Evolutionary conservation across 2,888 invertebrate genomes (phyloP), one percentile per base, ranked within the genome.

Genomic region (Leucophora obtusa): DNA sequence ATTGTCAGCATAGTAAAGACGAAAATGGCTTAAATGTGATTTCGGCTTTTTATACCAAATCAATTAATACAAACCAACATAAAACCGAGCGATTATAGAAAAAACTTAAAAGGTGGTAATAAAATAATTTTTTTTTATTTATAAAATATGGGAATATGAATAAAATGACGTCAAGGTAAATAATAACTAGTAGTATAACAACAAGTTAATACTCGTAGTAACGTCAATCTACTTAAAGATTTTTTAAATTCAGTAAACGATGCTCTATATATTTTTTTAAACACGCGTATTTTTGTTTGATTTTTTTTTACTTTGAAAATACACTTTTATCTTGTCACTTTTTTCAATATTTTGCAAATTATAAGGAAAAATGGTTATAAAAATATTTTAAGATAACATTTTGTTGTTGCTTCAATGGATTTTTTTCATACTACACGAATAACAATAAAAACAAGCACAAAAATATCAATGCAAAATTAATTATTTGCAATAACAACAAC

Each of bases 101-200:
- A 28, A 28, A 1, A 28, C 6, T 28, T 28, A 28, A n/a, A n/a
- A 28, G 28, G 28, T 28, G 6, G 28, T 28, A 6, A 28, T 28
- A 6, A 28, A 28, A 28, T 28, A 28, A 28, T 28, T 28, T 1
- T 28, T 28, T 28, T 28, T 28, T 9, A 47, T 10, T 10, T 9
- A 35, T 35, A 35, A 35, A 38, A 38, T 38, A 38, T 11, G 11
- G 9, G 21, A 5, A 35, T 11, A 38, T 11, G 11, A 38, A 73
- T 35, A 65, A 70, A 66, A 71, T 75, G 66, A 75, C 75, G 71
- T 68, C 75, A 75, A 75, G 71, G 68, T 75, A 75, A 75, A 65
- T 35, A 69, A 65, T 14, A 18, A 28, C 6, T 28, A 7, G 68
- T 56, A 50, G 60, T 60, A 65, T 50, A 1, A 47, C 43, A n/a